Percentiles rank a stretch among this genome's conserved stretches.
Evolutionary conservation across 2,113 vertebrate genomes (phyloP).

Genomic region (Odocoileus hemionus): DNA sequence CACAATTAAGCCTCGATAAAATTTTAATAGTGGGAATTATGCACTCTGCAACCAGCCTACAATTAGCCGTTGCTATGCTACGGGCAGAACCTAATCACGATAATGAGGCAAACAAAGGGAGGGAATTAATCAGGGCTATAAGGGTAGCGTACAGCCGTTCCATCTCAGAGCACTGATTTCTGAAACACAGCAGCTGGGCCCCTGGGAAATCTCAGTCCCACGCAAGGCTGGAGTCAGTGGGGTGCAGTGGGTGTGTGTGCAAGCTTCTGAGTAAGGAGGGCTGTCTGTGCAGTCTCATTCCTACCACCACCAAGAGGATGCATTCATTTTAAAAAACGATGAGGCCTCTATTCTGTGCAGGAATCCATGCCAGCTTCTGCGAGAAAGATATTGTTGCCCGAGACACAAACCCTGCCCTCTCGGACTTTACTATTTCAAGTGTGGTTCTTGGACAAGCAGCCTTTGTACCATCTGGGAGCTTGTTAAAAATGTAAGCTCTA

Average conservation of each 20-base stretch:
- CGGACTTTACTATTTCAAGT: not conserved
- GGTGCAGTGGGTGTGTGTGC: not conserved
- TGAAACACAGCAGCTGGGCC: slow-evolving; percentile 40
- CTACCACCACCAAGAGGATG: not conserved
- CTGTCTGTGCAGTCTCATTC: not conserved
- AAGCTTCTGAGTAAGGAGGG: slow-evolving; percentile 4
- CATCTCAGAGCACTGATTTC: slow-evolving; percentile 21
- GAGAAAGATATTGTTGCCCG: not conserved
- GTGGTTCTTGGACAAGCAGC: not conserved
- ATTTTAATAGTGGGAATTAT: slow-evolving; percentile 72
- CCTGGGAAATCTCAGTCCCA: slow-evolving; percentile 66
- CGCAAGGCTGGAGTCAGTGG: slow-evolving; percentile 53
- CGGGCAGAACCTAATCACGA: slow-evolving; percentile 66
- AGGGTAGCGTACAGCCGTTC: slow-evolving; percentile 62
- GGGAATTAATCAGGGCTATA: slow-evolving; percentile 73
- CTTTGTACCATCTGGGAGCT: not conserved
- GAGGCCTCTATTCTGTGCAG: not conserved
- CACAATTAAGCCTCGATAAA: slow-evolving; percentile 67
- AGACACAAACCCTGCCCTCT: not conserved
- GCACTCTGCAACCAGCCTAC: slow-evolving; percentile 69
- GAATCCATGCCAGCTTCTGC: not conserved
- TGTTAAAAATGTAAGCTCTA: not conserved
- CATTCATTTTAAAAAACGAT: not conserved
- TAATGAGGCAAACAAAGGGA: slow-evolving; percentile 71
- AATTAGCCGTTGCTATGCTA: slow-evolving; percentile 79